phyloP scores from a whole-genome alignment of 2,888 invertebrate genomes.

The Empis livida region DNA sequence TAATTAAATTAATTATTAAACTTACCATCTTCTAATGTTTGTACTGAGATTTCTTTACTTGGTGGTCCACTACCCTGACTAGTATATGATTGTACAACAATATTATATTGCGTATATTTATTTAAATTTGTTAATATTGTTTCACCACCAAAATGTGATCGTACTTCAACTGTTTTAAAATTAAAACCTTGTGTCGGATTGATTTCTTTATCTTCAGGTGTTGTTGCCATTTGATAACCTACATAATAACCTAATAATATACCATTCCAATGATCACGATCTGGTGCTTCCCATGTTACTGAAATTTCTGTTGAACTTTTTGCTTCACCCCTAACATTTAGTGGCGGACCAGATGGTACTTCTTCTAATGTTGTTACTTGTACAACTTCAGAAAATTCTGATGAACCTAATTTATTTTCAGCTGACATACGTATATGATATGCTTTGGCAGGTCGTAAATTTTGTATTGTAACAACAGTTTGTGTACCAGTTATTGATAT shows the following conservation, averaged over 20 bases:
- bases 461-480: constrained; percentile 65
- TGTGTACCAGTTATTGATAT: constrained; percentile 72
- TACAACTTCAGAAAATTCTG: constrained; percentile 73
- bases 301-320: constrained; percentile 74
- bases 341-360: constrained; percentile 70
- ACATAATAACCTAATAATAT: constrained; percentile 78
- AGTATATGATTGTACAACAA: constrained; percentile 78
- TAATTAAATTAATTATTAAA: neutral
- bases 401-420: constrained; percentile 77
- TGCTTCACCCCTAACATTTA: constrained; percentile 69
- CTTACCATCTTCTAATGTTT: constrained; percentile 73
- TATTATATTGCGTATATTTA: constrained; percentile 68
- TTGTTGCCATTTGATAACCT: constrained; percentile 54
- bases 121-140: constrained; percentile 55
- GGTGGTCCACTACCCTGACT: constrained; percentile 76
- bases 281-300: constrained; percentile 79
- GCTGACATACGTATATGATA: constrained; percentile 83
- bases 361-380: constrained; percentile 79
- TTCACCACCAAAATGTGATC: constrained; percentile 58
- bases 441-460: constrained; percentile 71
- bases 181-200: constrained; percentile 47
- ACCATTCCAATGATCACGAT: constrained; percentile 76
- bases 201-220: constrained; percentile 35
- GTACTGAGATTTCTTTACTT: constrained; percentile 63
- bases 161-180: constrained; percentile 62